A percentile compares a stretch with the other conserved stretches of the same genome.
These are phyloP conservation scores for Spodoptera picta DNA, from an alignment of 2,888 invertebrate genomes.

Conservation along the genomic window DNA sequence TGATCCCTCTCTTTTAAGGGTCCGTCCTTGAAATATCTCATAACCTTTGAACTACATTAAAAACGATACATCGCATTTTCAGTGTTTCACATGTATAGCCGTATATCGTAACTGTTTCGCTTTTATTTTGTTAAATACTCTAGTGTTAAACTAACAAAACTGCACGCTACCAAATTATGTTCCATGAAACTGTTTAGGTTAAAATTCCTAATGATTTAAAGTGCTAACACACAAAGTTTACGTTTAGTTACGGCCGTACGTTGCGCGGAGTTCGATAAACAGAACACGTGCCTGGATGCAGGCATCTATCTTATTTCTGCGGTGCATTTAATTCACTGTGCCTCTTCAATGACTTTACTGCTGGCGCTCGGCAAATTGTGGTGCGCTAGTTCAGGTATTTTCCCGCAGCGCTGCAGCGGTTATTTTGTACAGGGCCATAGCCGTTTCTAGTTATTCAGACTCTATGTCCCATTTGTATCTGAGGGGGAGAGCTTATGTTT, in stretches of 20 bases:
- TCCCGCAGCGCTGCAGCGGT: conserved; percentile 26
- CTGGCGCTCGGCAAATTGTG: conserved; percentile 51
- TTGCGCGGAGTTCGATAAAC: conserved; percentile 38
- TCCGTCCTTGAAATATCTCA: conserved; percentile 12
- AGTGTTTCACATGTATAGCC: not conserved
- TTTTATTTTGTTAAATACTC: conserved; percentile 1
- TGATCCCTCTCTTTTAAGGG: conserved; percentile 12
- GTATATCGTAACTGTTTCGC: conserved; percentile 1
- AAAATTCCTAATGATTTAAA: conserved; percentile 36
- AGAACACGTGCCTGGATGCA: conserved; percentile 43
- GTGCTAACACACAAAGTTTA: conserved; percentile 35
- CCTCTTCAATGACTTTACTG: conserved; percentile 49
- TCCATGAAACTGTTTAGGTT: conserved; percentile 7
- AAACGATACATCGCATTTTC: not conserved
- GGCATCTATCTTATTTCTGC: conserved; percentile 52
- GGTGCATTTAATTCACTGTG: conserved; percentile 56
- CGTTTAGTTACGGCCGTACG: conserved; percentile 34
- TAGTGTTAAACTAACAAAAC: not conserved
- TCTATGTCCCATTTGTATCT: conserved; percentile 27
- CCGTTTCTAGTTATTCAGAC: conserved; percentile 38
- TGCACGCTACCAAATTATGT: conserved; percentile 9
- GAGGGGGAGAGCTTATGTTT: conserved; percentile 28
- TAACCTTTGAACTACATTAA: not conserved
- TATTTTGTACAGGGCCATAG: conserved; percentile 44
- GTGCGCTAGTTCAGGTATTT: conserved; percentile 43